These are phyloP conservation scores for Eledona agricola DNA, from an alignment of 2,888 invertebrate genomes.

Conservation along the genomic window DNA sequence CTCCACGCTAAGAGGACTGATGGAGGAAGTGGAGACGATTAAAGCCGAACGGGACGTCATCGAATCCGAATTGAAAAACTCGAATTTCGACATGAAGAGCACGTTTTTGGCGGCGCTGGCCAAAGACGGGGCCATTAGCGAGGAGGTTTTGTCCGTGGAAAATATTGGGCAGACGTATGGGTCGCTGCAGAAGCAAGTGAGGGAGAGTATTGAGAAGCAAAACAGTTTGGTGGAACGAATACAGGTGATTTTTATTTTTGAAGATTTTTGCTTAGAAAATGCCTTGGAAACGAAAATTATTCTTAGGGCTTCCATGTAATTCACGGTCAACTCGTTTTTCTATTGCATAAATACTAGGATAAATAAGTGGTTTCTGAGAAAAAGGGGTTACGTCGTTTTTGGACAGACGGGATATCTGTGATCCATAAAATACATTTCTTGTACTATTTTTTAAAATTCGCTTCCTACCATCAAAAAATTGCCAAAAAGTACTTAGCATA, in stretches of 20 bases:
- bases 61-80: slow-evolving; percentile 85
- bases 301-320: too few relatives aligned
- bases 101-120: slow-evolving; percentile 79
- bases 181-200: slow-evolving; percentile 80
- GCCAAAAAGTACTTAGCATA: too few relatives aligned
- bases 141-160: slow-evolving; percentile 76
- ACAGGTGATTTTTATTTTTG: slow-evolving; percentile 63
- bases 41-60: slow-evolving; percentile 90
- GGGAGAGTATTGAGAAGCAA: slow-evolving; percentile 78
- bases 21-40: slow-evolving; percentile 84
- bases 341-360: neutral
- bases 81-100: slow-evolving; percentile 83
- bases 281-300: neutral
- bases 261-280: neutral
- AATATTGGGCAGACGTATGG: slow-evolving; percentile 78
- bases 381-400: too few relatives aligned
- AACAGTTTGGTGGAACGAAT: slow-evolving; percentile 74
- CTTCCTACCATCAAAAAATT: too few relatives aligned
- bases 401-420: too few relatives aligned
- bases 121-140: slow-evolving; percentile 81
- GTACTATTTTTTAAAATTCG: too few relatives aligned
- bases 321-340: too few relatives aligned
- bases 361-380: too few relatives aligned
- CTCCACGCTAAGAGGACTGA: slow-evolving; percentile 74
- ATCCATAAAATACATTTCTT: too few relatives aligned